phyloP scores from a whole-genome alignment of 2,888 invertebrate species.

The Iphiclides podalirius region DNA sequence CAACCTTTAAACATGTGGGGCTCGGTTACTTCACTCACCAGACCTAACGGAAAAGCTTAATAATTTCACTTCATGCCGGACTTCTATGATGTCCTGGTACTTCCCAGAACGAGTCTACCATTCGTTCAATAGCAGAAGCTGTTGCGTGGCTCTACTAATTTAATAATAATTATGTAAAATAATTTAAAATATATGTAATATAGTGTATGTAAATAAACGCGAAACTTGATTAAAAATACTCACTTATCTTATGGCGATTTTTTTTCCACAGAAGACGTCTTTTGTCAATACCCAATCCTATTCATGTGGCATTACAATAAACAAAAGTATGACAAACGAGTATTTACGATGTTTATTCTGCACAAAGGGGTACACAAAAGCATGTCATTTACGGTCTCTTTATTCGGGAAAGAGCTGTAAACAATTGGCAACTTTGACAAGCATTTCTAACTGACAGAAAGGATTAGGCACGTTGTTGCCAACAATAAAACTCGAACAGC shows the following conservation, averaged over 20 bases:
- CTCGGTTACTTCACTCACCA: too few relatives aligned
- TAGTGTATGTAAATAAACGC: background rate
- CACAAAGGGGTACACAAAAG: constrained; percentile 59
- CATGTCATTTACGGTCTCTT: constrained; percentile 61
- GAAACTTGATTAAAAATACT: background rate
- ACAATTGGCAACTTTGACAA: constrained; percentile 74
- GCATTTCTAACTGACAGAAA: constrained; percentile 65
- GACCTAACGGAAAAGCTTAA: too few relatives aligned
- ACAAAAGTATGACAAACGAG: constrained; percentile 56
- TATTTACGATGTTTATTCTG: constrained; percentile 71
- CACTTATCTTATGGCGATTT: background rate
- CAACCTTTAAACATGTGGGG: too few relatives aligned
- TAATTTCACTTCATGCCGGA: too few relatives aligned
- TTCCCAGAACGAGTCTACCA: too few relatives aligned
- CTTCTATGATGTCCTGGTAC: too few relatives aligned
- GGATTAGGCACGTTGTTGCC: constrained; percentile 53
- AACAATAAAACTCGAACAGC: constrained; percentile 30
- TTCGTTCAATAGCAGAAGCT: too few relatives aligned
- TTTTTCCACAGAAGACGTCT: constrained; percentile 6
- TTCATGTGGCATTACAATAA: constrained; percentile 55
- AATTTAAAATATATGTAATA: too few relatives aligned
- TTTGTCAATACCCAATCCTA: constrained; percentile 32
- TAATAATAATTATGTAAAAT: too few relatives aligned
- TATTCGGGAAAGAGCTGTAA: constrained; percentile 60
- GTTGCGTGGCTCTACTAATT: too few relatives aligned